Evolutionary conservation across 2,113 vertebrate genomes (phyloP).

Genomic region (Craseonycteris thonglongyai): DNA sequence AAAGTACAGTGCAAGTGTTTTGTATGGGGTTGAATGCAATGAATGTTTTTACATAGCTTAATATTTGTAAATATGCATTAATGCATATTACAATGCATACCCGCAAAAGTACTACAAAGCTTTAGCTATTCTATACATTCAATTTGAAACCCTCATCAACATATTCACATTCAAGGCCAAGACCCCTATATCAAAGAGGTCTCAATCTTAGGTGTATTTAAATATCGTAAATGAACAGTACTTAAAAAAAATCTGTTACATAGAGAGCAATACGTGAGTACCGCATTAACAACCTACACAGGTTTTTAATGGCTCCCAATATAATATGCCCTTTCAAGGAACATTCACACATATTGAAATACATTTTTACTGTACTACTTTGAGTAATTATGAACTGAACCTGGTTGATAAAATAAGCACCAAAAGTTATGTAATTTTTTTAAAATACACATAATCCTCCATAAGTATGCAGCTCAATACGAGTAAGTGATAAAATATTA

Average conservation of each 20-base stretch:
- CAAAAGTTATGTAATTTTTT: background rate
- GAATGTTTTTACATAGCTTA: background rate
- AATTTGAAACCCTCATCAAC: background rate
- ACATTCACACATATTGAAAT: background rate
- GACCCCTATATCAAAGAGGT: background rate
- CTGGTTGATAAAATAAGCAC: constrained; percentile 21
- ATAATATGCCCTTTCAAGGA: constrained; percentile 8
- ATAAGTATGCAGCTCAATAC: background rate
- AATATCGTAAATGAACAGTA: constrained; percentile 1
- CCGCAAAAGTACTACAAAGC: background rate
- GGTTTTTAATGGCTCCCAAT: constrained; percentile 34
- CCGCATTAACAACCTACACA: background rate
- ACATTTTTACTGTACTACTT: background rate
- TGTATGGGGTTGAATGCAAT: background rate
- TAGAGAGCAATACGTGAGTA: background rate
- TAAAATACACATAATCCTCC: background rate
- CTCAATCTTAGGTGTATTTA: background rate
- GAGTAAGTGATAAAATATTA: background rate
- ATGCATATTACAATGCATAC: background rate
- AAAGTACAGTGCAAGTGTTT: background rate
- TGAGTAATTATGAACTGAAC: constrained; percentile 32
- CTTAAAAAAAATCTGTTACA: background rate
- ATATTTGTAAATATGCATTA: background rate
- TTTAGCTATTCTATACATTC: background rate
- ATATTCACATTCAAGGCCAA: background rate